Base-by-base conservation (phyloP, 1,140 invertebrate species). In the Cherax quadricarinatus region DNA sequence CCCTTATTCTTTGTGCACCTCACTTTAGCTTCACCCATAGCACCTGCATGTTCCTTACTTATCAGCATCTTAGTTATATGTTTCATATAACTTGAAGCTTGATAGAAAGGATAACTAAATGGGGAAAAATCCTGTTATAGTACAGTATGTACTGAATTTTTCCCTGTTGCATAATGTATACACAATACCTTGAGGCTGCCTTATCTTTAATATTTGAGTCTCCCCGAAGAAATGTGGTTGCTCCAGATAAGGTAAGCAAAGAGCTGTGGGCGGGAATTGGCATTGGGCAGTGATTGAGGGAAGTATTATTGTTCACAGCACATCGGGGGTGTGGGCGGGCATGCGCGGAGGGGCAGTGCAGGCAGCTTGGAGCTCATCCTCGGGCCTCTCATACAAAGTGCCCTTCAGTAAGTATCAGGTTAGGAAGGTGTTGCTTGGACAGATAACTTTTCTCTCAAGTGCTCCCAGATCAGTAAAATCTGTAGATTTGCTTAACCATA, bases 351-450 rank as follows among this genome's bases (percentile, higher is more conserved):
- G 73, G 83, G 88, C 41, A 91, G 85, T 78, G 94, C 94, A 21
- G 92, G 94, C 82, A 94, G 94, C 83, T 89, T 94, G 86, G 94
- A 94, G 90, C 93, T 94, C 75, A 94, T 94, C 87, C 89, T 94
- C 78, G 94, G 94, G 73, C 94, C 94, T 78, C 93, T 94, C 89
- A 94, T 94, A 85, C 94, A 94, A 91, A 94, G 94, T 86, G 94
- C 94, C 57, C 84, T 94, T 48, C 92, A 94, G 94, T 94, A 93
- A 94, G 94, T 94, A 88, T 91, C 24, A 75, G 70, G 70, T 6
- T 75, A 75, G 70, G n/a, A 75, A 75, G 70, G 24, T 75, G 70
- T 24, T 75, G 70, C 70, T 75, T 75, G 70, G n/a, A 30, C 70
- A 75, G 30, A 24, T 75, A 4, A 75, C 30, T 21, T 21, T 75